Percentiles rank a stretch among this genome's conserved stretches.
These are phyloP conservation scores for Dunckerocampus dactyliophorus DNA, from an alignment of 2,113 vertebrate species.

Conservation along the genomic window DNA sequence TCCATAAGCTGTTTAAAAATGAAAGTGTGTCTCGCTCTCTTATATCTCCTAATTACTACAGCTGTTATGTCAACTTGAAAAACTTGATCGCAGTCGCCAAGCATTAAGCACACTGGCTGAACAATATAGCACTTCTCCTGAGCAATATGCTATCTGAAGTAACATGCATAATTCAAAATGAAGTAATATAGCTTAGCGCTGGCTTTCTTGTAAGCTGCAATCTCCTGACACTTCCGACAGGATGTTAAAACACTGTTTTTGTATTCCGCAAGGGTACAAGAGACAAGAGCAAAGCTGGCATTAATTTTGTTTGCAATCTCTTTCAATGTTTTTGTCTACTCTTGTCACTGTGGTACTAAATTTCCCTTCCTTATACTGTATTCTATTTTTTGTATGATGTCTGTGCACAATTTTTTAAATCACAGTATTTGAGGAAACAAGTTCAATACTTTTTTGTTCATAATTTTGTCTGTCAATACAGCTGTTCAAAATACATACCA, in stretches of 20 bases:
- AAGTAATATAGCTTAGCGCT: slow-evolving; percentile 47
- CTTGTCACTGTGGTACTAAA: slow-evolving; percentile 35
- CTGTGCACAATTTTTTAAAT: slow-evolving; percentile 4
- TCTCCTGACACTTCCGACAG: slow-evolving; percentile 55
- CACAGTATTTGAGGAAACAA: background rate
- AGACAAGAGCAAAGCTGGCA: slow-evolving; percentile 45
- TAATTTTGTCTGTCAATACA: slow-evolving; percentile 9
- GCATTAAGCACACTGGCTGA: slow-evolving; percentile 42
- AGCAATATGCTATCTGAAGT: slow-evolving; percentile 43
- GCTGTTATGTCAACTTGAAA: slow-evolving; percentile 35
- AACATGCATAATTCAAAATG: slow-evolving; percentile 53
- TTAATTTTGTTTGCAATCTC: slow-evolving; percentile 51
- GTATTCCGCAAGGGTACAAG: slow-evolving; percentile 43
- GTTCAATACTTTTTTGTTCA: slow-evolving; percentile 23
- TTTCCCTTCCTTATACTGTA: slow-evolving; percentile 22
- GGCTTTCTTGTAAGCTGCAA: slow-evolving; percentile 42
- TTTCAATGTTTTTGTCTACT: slow-evolving; percentile 39
- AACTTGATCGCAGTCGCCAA: slow-evolving; percentile 31
- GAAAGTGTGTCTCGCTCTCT: slow-evolving; percentile 2
- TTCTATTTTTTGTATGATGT: slow-evolving; percentile 31
- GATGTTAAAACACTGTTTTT: slow-evolving; percentile 44
- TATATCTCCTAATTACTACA: slow-evolving; percentile 12
- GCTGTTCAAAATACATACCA: background rate
- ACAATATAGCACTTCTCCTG: slow-evolving; percentile 43
- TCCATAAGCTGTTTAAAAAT: slow-evolving; percentile 3